Percentiles rank a stretch among this genome's conserved stretches.
phyloP scores from a whole-genome alignment of 2,888 invertebrate genomes.

The Xanthostigma xanthostigma region DNA sequence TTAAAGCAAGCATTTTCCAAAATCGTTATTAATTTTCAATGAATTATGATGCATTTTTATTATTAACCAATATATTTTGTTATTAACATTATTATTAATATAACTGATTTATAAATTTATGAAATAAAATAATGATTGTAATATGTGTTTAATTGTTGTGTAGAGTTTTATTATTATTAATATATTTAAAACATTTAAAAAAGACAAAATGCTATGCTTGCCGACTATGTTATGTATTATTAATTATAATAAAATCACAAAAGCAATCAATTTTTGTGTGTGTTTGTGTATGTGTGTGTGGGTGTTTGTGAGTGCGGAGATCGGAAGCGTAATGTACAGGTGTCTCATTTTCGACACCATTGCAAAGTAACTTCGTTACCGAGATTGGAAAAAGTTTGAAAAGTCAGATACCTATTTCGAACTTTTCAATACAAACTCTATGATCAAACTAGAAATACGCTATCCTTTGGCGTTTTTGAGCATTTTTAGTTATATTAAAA shows the following conservation, averaged over 20 bases:
- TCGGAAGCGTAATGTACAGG: slow-evolving; percentile 6
- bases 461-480: no score
- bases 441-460: no score
- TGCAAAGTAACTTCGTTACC: no score
- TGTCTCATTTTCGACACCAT: slow-evolving; percentile 1
- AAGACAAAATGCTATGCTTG: slow-evolving; percentile 12
- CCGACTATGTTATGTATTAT: slow-evolving; percentile 24
- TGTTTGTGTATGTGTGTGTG: slow-evolving; percentile 15
- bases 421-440: no score
- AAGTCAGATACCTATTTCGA: no score
- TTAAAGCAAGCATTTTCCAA: neutral
- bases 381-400: no score
- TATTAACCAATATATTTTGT: neutral
- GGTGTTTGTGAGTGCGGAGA: neutral
- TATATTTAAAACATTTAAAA: neutral
- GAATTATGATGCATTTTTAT: no score
- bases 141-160: neutral
- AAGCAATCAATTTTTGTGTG: slow-evolving; percentile 8
- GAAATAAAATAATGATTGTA: slow-evolving; percentile 1
- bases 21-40: neutral
- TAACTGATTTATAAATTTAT: neutral
- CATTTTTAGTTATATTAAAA: no score
- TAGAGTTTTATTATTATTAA: neutral
- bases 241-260: slow-evolving; percentile 17
- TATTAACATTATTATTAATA: neutral